Evolutionary conservation across 2,888 invertebrate genomes (phyloP).

Genomic region (Trissolcus japonicus): DNA sequence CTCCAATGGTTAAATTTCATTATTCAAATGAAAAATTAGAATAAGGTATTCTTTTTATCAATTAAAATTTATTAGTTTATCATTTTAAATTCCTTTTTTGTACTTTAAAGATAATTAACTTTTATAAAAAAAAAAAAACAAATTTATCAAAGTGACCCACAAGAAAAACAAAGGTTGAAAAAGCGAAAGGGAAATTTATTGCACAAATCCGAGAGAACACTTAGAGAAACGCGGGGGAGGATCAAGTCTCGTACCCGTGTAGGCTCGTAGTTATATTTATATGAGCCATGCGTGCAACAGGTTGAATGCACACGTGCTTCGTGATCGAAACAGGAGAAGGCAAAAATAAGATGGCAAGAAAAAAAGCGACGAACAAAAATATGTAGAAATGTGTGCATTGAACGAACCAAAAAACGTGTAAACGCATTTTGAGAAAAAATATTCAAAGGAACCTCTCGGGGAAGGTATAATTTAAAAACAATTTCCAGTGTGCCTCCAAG

Average conservation of each 20-base stretch:
- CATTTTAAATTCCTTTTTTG: too few species aligned
- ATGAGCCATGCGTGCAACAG: slow-evolving; percentile 50
- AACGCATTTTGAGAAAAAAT: slow-evolving; percentile 8
- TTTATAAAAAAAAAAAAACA: neutral
- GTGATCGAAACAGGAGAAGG: slow-evolving; percentile 42
- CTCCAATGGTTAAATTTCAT: too few species aligned
- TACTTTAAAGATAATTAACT: neutral
- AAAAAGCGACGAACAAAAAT: slow-evolving; percentile 15
- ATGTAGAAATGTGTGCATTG: slow-evolving; percentile 10
- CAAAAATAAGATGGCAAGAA: slow-evolving; percentile 31
- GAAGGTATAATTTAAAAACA: too few species aligned
- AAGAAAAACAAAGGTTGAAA: slow-evolving; percentile 25
- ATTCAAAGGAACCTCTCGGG: slow-evolving; percentile 2
- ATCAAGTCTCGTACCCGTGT: slow-evolving; percentile 38
- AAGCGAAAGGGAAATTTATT: slow-evolving; percentile 14
- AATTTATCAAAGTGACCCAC: slow-evolving; percentile 17
- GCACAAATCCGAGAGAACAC: slow-evolving; percentile 11
- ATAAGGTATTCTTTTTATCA: too few species aligned
- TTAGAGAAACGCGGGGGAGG: slow-evolving; percentile 53
- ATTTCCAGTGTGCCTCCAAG: too few species aligned
- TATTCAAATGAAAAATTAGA: too few species aligned
- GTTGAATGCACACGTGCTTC: slow-evolving; percentile 57
- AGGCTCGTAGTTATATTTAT: slow-evolving; percentile 51
- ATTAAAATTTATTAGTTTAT: too few species aligned
- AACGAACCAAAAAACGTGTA: slow-evolving; percentile 15